Evolutionary conservation across 2,888 invertebrate species (phyloP).

Genomic region (Tetranychus truncatus): DNA sequence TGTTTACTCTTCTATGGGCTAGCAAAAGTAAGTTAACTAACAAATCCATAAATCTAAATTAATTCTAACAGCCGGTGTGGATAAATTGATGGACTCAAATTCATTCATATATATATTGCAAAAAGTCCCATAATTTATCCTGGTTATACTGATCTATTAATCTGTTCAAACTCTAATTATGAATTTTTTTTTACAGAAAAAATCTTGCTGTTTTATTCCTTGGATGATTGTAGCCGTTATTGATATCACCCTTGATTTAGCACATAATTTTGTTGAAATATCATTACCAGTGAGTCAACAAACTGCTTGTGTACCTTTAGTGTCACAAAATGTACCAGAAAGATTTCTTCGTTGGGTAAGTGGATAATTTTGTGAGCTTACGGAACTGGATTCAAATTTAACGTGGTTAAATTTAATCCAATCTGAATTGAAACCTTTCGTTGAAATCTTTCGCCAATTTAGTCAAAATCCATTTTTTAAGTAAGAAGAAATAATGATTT

Average conservation of each 20-base stretch:
- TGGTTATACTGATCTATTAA: too few relatives aligned
- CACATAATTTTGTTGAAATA: conserved; percentile 17
- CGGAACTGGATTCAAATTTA: background rate
- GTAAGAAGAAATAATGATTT: too few relatives aligned
- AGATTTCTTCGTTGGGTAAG: background rate
- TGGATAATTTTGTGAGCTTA: background rate
- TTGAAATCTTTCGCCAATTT: background rate
- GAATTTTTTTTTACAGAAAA: conserved; percentile 10
- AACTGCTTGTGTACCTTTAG: background rate
- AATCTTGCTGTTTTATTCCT: conserved; percentile 16
- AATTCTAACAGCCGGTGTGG: too few relatives aligned
- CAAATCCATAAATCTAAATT: background rate
- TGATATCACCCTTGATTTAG: conserved; percentile 18
- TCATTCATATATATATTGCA: too few relatives aligned
- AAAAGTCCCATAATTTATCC: too few relatives aligned
- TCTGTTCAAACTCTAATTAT: too few relatives aligned
- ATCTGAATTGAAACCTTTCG: background rate
- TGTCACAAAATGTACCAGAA: background rate
- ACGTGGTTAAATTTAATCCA: background rate
- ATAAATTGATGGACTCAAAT: too few relatives aligned
- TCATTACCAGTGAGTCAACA: conserved; percentile 14
- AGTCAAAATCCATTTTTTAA: too few relatives aligned
- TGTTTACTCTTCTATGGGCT: conserved; percentile 14
- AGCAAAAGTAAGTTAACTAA: conserved; percentile 10
- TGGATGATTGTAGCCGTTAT: conserved; percentile 17